These are phyloP conservation scores for Cerceris ruficornis DNA, from an alignment of 2,888 invertebrate species.

Conservation along the genomic window DNA sequence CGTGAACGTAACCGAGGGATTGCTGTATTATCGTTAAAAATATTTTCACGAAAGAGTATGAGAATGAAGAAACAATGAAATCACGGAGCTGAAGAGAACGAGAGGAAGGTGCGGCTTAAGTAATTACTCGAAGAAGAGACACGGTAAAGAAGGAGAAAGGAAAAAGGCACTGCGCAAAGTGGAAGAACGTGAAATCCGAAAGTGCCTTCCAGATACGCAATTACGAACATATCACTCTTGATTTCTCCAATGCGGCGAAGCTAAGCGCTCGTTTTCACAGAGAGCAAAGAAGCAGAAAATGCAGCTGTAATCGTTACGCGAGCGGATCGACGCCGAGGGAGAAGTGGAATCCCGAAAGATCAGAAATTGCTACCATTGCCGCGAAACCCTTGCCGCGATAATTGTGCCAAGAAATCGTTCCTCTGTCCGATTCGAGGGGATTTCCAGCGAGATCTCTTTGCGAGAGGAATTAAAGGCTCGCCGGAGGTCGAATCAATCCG, in stretches of 20 bases:
- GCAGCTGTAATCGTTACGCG: not conserved
- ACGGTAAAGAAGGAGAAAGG: too few species aligned
- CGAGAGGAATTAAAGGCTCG: constrained; percentile 5
- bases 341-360: constrained; percentile 4
- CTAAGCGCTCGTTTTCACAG: constrained; percentile 17
- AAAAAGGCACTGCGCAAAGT: too few species aligned
- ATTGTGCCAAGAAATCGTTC: constrained; percentile 23
- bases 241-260: constrained; percentile 11
- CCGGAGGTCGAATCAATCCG: constrained; percentile 21
- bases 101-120: too few species aligned
- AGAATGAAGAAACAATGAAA: too few species aligned
- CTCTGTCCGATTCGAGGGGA: constrained; percentile 2
- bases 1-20: too few species aligned
- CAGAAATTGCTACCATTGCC: not conserved
- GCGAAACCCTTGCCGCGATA: constrained; percentile 9
- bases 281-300: not conserved
- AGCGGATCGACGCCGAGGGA: not conserved
- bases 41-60: too few species aligned
- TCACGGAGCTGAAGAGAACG: too few species aligned
- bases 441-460: constrained; percentile 10
- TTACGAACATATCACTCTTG: not conserved
- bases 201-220: not conserved
- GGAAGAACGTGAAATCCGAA: too few species aligned
- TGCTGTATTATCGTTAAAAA: too few species aligned
- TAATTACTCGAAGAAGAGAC: too few species aligned